Percentiles rank a stretch among this genome's conserved stretches.
Evolutionary conservation across 1,140 invertebrate species (phyloP).

Genomic region (Diabrotica virgifera): DNA sequence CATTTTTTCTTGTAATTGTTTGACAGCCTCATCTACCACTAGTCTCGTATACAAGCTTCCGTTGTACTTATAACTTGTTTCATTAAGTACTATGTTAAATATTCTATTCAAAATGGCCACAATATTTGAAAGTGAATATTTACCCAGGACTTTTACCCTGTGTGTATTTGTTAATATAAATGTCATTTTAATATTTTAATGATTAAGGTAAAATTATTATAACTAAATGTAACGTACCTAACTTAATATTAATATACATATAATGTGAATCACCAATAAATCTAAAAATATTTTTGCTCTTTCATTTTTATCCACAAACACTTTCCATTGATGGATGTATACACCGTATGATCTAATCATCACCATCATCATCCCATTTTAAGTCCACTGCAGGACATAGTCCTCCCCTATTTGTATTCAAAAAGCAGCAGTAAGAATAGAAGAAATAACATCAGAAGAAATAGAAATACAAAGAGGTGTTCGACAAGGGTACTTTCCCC

Average conservation of each 20-base stretch:
- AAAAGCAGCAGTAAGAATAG: no score
- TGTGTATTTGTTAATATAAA: not conserved
- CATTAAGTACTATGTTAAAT: not conserved
- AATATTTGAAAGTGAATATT: not conserved
- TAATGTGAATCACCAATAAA: not conserved
- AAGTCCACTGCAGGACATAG: no score
- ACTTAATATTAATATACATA: slow-evolving; percentile 1
- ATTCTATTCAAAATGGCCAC: not conserved
- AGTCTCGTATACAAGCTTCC: not conserved
- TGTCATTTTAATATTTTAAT: slow-evolving; percentile 3
- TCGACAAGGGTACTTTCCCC: no score
- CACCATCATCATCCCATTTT: no score
- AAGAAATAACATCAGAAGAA: no score
- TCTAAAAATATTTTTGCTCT: not conserved
- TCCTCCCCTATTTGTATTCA: no score
- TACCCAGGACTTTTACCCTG: not conserved
- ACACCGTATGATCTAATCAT: no score
- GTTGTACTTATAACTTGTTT: not conserved
- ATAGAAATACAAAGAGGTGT: no score
- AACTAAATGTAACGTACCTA: not conserved
- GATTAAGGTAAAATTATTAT: not conserved
- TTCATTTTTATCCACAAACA: no score
- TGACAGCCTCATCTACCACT: not conserved
- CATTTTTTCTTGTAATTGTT: not conserved
- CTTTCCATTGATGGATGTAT: no score